Percentiles rank a stretch among this genome's conserved stretches.
phyloP scores from a whole-genome alignment of 2,888 invertebrate genomes.

The Dynastes maya region DNA sequence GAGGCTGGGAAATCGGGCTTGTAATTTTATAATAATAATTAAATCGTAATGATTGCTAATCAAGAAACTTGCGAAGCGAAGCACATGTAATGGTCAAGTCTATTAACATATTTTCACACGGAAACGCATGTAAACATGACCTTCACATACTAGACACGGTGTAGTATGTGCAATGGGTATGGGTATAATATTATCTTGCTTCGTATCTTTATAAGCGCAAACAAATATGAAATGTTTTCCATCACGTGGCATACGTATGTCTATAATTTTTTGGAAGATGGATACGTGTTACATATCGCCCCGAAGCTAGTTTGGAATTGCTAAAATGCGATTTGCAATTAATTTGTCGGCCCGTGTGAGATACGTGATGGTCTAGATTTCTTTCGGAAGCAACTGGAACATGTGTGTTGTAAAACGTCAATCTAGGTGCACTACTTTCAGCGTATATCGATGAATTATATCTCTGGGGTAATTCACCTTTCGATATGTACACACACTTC shows the following conservation, averaged over 20 bases:
- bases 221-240: conserved; percentile 22
- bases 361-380: conserved; percentile 17
- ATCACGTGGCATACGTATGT: not conserved
- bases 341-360: conserved; percentile 21
- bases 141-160: conserved; percentile 45
- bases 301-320: not conserved
- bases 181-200: conserved; percentile 20
- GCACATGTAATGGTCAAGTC: conserved; percentile 47
- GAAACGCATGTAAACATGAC: conserved; percentile 55
- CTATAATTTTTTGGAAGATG: too few species aligned
- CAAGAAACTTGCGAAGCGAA: conserved; percentile 36
- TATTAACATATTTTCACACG: conserved; percentile 57
- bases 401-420: not conserved
- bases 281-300: conserved; percentile 48
- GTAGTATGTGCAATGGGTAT: conserved; percentile 5
- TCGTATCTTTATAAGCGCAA: conserved; percentile 18
- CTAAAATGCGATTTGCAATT: conserved; percentile 27
- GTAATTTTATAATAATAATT: conserved; percentile 21
- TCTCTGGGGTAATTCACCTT: conserved; percentile 38
- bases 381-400: conserved; percentile 26
- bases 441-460: conserved; percentile 26
- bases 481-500: not conserved
- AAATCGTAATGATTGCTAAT: conserved; percentile 31
- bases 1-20: not conserved
- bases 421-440: conserved; percentile 40